phyloP scores from a whole-genome alignment of 1,140 invertebrate species.

The Aradophagus sp. region DNA sequence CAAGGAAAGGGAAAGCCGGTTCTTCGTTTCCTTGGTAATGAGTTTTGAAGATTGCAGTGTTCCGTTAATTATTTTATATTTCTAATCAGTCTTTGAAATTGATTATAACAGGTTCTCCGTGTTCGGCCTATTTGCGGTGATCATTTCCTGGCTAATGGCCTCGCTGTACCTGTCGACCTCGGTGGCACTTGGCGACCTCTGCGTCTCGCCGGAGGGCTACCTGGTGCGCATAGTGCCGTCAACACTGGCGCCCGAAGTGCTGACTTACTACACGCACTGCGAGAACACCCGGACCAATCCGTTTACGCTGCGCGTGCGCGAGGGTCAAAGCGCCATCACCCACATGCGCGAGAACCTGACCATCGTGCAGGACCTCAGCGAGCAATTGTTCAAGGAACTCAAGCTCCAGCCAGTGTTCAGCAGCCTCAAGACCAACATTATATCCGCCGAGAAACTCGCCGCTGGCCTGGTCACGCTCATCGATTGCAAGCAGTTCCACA shows the following conservation, averaged over 20 bases:
- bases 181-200: constrained; percentile 86
- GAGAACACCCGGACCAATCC: constrained; percentile 85
- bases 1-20: too few species aligned
- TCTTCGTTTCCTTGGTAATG: too few species aligned
- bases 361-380: constrained; percentile 78
- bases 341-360: constrained; percentile 81
- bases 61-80: too few species aligned
- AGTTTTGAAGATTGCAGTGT: too few species aligned
- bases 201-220: constrained; percentile 82
- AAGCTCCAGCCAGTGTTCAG: constrained; percentile 81
- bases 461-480: constrained; percentile 81
- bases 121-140: constrained; percentile 91
- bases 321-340: constrained; percentile 83
- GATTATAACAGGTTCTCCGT: constrained; percentile 81
- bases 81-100: too few species aligned
- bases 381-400: constrained; percentile 79
- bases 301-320: constrained; percentile 83
- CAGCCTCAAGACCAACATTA: constrained; percentile 82
- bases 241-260: constrained; percentile 77
- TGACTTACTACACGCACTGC: constrained; percentile 89
- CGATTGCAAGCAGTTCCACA: constrained; percentile 86
- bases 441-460: constrained; percentile 78
- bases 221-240: constrained; percentile 63
- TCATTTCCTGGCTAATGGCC: constrained; percentile 90
- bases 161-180: constrained; percentile 87